A percentile compares a stretch with the other conserved stretches of the same genome.
phyloP scores from a whole-genome alignment of 2,113 vertebrate species.

The Centropristis striata region DNA sequence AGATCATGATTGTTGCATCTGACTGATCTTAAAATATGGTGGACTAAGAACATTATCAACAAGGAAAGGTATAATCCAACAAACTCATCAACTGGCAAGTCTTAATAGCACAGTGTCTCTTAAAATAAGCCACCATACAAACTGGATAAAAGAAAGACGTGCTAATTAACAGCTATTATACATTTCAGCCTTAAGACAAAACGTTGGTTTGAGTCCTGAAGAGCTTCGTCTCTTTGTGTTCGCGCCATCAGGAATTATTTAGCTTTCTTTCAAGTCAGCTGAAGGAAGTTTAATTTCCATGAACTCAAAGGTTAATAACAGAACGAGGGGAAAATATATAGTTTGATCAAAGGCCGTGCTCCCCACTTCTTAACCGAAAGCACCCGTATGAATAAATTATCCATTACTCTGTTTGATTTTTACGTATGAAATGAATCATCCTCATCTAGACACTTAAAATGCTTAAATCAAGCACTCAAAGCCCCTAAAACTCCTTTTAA shows the following conservation, averaged over 20 bases:
- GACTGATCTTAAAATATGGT: neutral
- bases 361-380: neutral
- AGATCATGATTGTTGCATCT: too few relatives aligned
- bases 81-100: neutral
- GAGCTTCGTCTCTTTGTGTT: neutral
- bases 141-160: neutral
- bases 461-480: neutral
- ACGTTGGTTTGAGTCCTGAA: neutral
- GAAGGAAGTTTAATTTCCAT: conserved; percentile 19
- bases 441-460: neutral
- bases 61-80: neutral
- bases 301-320: conserved; percentile 16
- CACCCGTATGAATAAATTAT: conserved; percentile 13
- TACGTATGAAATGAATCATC: neutral
- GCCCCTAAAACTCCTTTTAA: neutral
- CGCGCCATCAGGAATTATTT: neutral
- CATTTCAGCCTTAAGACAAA: neutral
- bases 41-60: neutral
- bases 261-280: conserved; percentile 3
- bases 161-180: neutral
- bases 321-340: neutral
- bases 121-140: neutral
- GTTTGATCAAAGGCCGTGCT: conserved; percentile 10
- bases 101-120: neutral
- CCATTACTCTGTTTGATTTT: conserved; percentile 2